phyloP scores from a whole-genome alignment of 2,797 vertebrate species.

The Eupleurogrammus muticus region DNA sequence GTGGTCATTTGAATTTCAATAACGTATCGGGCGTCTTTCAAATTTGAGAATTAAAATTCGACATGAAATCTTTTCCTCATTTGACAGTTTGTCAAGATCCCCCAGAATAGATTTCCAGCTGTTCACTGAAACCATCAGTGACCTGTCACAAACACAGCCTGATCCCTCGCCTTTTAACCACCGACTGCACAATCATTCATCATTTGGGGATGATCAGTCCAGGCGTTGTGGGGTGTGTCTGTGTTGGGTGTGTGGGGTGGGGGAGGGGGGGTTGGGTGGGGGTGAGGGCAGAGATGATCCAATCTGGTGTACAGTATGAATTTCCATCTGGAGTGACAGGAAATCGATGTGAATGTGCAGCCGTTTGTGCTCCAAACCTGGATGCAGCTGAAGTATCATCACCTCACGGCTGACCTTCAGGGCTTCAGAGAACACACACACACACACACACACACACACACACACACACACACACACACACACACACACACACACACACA shows the following conservation, averaged over 20 bases:
- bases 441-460: slow-evolving; percentile 39
- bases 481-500: too few relatives aligned
- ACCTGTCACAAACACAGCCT: slow-evolving; percentile 62
- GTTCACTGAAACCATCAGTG: slow-evolving; percentile 55
- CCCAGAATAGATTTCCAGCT: slow-evolving; percentile 61
- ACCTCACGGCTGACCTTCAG: slow-evolving; percentile 73
- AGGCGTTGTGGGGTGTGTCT: slow-evolving; percentile 26
- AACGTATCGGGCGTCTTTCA: slow-evolving; percentile 50
- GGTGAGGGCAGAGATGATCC: slow-evolving; percentile 29
- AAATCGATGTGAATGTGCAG: slow-evolving; percentile 81
- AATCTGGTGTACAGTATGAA: slow-evolving; percentile 72
- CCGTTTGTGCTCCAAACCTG: slow-evolving; percentile 65
- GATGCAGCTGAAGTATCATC: slow-evolving; percentile 69
- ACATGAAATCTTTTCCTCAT: slow-evolving; percentile 63
- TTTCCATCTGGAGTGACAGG: slow-evolving; percentile 76
- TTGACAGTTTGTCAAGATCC: slow-evolving; percentile 64
- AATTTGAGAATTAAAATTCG: slow-evolving; percentile 66
- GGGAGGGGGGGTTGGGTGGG: too few relatives aligned
- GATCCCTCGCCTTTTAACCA: slow-evolving; percentile 60
- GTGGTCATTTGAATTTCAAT: slow-evolving; percentile 80
- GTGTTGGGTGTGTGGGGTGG: slow-evolving; percentile 12
- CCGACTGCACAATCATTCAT: slow-evolving; percentile 60
- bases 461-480: slow-evolving; percentile 21
- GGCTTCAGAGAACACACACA: slow-evolving; percentile 26
- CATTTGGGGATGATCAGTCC: slow-evolving; percentile 48